phyloP scores from a whole-genome alignment of 2,113 vertebrate genomes.

The Alligator mississippiensis region DNA sequence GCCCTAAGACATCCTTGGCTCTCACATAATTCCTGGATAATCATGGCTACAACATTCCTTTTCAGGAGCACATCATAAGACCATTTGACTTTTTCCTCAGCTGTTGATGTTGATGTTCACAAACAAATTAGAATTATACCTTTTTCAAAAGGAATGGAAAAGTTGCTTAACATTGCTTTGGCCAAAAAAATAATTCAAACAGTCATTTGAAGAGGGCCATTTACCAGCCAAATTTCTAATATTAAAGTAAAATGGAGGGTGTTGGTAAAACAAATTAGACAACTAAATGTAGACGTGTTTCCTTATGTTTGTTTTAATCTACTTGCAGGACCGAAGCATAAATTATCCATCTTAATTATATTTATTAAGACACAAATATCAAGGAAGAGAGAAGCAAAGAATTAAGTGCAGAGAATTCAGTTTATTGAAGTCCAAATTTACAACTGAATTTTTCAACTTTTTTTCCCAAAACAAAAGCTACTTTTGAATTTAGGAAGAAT shows the following conservation, averaged over 20 bases:
- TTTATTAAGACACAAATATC: neutral
- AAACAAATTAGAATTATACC: neutral
- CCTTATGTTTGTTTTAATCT: neutral
- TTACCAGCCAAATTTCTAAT: rapidly evolving
- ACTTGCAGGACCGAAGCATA: rapidly evolving
- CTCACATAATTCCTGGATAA: too few relatives aligned
- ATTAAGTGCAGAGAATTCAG: constrained; percentile 86
- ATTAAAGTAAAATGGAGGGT: rapidly evolving
- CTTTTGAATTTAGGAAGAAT: constrained; percentile 89
- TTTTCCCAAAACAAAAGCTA: constrained; percentile 87
- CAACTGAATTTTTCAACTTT: constrained; percentile 87
- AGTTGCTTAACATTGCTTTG: rapidly evolving
- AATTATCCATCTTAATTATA: rapidly evolving
- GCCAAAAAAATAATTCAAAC: rapidly evolving
- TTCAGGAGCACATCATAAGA: neutral
- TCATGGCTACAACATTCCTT: neutral
- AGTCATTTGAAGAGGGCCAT: rapidly evolving
- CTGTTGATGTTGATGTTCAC: neutral
- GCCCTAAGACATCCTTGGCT: too few relatives aligned
- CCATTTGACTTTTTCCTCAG: neutral
- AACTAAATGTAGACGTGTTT: rapidly evolving
- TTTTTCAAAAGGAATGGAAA: rapidly evolving
- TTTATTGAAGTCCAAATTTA: constrained; percentile 93
- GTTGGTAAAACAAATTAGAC: rapidly evolving
- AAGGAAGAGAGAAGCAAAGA: neutral